phyloP scores from a whole-genome alignment of 2,797 vertebrate genomes.

The Hydrophis major region DNA sequence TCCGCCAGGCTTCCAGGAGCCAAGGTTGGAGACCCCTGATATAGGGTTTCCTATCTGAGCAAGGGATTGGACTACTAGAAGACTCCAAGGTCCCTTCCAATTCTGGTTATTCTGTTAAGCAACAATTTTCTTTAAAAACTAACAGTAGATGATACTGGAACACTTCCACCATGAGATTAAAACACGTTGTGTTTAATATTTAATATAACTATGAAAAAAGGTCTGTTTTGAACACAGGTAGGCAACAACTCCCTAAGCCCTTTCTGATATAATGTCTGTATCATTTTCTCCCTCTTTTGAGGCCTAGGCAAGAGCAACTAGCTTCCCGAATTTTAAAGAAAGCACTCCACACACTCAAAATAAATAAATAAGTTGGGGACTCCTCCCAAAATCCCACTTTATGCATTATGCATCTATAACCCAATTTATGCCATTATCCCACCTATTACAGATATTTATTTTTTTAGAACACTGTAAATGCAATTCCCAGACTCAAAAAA shows the following conservation, averaged over 20 bases:
- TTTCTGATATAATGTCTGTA: background rate
- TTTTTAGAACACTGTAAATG: background rate
- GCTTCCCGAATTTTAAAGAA: background rate
- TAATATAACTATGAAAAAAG: background rate
- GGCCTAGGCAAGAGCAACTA: background rate
- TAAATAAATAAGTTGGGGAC: background rate
- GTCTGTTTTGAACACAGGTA: background rate
- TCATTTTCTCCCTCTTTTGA: background rate
- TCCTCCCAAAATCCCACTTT: background rate
- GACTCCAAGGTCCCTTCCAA: background rate
- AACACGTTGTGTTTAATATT: background rate
- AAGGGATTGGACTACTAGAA: background rate
- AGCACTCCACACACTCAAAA: background rate
- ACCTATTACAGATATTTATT: background rate
- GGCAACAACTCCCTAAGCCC: background rate
- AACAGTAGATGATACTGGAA: background rate
- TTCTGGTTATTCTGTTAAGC: background rate
- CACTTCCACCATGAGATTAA: background rate
- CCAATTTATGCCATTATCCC: background rate
- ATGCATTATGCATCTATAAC: background rate
- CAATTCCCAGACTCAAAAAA: background rate
- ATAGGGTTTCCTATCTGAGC: background rate
- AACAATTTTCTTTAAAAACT: background rate
- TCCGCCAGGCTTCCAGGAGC: too few relatives aligned
- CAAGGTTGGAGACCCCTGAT: background rate